These are phyloP conservation scores for Prolemur simus DNA, from an alignment of 2,113 vertebrate species.

Conservation along the genomic window DNA sequence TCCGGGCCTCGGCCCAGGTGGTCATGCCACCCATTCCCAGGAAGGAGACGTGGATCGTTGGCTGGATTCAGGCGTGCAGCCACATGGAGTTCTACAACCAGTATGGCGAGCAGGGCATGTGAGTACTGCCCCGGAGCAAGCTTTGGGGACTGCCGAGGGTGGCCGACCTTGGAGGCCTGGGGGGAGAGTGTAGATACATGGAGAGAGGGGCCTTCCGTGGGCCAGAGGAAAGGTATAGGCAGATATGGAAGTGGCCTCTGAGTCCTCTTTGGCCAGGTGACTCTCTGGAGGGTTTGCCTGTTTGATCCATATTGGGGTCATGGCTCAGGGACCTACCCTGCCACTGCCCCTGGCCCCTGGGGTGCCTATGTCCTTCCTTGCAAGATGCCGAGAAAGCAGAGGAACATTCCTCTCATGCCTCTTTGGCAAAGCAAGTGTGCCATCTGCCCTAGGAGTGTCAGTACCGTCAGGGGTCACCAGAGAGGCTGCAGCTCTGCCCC, in stretches of 20 bases:
- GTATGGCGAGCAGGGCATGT: slow-evolving; percentile 97
- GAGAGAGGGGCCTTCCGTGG: background rate
- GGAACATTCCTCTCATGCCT: slow-evolving; percentile 28
- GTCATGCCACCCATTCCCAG: slow-evolving; percentile 92
- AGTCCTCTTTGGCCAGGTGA: background rate
- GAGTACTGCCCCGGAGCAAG: slow-evolving; percentile 81
- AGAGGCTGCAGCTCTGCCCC: background rate
- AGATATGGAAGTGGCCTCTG: background rate
- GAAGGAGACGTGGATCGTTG: slow-evolving; percentile 97
- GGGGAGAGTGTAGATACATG: background rate
- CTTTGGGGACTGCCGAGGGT: rapidly evolving
- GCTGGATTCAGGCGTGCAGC: slow-evolving; percentile 99
- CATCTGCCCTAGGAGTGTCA: background rate
- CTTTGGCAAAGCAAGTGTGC: background rate
- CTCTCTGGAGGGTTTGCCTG: background rate
- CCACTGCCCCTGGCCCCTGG: background rate
- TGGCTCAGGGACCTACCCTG: background rate
- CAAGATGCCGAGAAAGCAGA: background rate
- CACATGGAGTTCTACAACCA: slow-evolving; percentile 99
- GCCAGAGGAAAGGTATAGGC: background rate
- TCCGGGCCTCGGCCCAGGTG: slow-evolving; percentile 95
- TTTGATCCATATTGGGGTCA: background rate
- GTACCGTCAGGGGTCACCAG: background rate
- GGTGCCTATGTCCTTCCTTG: background rate
- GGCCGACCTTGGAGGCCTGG: background rate